phyloP scores from a whole-genome alignment of 2,797 vertebrate genomes.

The Calcarius lapponicus region DNA sequence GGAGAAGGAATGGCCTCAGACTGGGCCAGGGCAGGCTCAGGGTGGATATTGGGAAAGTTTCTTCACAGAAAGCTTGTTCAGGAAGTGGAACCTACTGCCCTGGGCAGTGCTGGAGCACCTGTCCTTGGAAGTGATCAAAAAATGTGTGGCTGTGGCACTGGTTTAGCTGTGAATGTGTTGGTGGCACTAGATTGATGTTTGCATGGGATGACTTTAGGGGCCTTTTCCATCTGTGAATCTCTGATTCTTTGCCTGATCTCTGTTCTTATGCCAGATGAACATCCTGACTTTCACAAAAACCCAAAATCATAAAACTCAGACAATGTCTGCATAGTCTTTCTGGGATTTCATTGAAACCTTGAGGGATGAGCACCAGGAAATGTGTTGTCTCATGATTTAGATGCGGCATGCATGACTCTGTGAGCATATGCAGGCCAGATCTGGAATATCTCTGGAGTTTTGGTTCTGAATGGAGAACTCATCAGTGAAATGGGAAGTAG shows the following conservation, averaged over 20 bases:
- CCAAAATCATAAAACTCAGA: not conserved
- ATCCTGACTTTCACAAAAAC: not conserved
- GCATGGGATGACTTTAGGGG: too few relatives aligned
- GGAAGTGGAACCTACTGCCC: not conserved
- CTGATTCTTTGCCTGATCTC: not conserved
- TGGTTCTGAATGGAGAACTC: not conserved
- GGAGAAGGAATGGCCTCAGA: not conserved
- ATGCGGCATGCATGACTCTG: not conserved
- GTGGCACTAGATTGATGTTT: not conserved
- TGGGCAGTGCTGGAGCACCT: not conserved
- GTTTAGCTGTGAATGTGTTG: accelerated
- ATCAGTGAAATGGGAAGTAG: not conserved
- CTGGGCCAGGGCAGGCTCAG: accelerated
- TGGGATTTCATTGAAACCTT: not conserved
- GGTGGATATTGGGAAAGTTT: too few relatives aligned
- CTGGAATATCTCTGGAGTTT: not conserved
- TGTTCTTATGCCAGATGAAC: not conserved
- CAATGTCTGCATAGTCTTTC: not conserved
- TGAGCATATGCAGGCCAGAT: accelerated
- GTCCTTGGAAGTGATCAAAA: too few relatives aligned
- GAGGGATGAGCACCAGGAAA: not conserved
- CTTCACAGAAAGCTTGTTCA: not conserved
- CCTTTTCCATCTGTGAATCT: not conserved
- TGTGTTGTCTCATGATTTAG: not conserved
- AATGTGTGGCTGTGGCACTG: accelerated